Conservation (phyloP, 2,113 vertebrate genomes). For the Turdus rufiventris region DNA sequence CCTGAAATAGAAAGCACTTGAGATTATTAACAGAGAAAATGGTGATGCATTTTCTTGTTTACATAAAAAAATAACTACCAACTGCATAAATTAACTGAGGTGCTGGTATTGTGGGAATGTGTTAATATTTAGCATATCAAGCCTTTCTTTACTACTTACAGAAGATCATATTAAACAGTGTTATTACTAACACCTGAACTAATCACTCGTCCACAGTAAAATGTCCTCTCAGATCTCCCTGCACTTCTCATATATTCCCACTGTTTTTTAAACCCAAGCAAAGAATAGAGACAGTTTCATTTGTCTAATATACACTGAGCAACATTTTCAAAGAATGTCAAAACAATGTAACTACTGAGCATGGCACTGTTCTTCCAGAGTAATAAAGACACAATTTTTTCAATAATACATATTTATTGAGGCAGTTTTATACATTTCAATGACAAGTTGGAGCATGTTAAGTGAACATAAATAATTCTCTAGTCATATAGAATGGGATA, state of each 20-base stretch:
- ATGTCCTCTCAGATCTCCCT: background rate
- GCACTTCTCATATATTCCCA: background rate
- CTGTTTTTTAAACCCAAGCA: background rate
- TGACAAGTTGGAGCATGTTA: background rate
- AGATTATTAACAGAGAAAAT: background rate
- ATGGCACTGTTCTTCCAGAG: background rate
- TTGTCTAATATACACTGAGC: background rate
- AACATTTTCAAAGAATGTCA: background rate
- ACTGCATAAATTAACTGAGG: background rate
- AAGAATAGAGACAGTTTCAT: background rate
- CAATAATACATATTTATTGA: background rate
- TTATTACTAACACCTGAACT: background rate
- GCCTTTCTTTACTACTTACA: background rate
- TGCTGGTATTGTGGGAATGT: background rate
- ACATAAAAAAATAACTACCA: background rate
- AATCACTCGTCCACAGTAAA: background rate
- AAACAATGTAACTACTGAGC: background rate
- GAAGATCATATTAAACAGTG: background rate
- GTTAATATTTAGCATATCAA: background rate
- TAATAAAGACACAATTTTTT: background rate
- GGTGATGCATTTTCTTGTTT: background rate
- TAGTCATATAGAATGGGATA: background rate
- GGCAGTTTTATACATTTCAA: background rate
- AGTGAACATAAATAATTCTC: background rate
- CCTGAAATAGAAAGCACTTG: background rate